Base-by-base conservation (phyloP, 2,113 vertebrate species). In the Coptodon bakossiorum region DNA sequence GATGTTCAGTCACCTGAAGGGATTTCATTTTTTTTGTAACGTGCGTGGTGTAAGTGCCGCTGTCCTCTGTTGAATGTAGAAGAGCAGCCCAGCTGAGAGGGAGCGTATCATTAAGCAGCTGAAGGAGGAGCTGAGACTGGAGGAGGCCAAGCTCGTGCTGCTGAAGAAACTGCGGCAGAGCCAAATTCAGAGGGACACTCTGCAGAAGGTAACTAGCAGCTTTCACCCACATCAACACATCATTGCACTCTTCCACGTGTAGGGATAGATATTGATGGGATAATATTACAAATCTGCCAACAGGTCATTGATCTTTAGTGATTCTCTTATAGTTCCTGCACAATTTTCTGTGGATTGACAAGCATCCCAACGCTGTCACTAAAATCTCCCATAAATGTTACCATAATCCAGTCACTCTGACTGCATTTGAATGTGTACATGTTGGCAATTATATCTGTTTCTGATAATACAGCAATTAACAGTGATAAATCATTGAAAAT, bases 101-200 rank as follows among this genome's bases (percentile, higher is more conserved):
- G 97, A 97, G 88, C 94, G 93, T 7, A 96, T 99, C 95, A 98
- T 99, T 56, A 98, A 98, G 90, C 98, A 97, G 68, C 96, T 99
- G 48, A 98, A 98, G 89, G 98, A 99, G 87, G 98, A 99, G 93
- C 94, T 99, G 84, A 90, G 98, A 86, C 94, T 99, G 81, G 98
- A 99, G 91, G 98, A 99, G 94, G 98, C 98, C n/a, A 99, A 98
- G 53, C 96, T 99, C 5, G 98, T 99, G 53, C 91, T 99, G 63
- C 93, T 99, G 90, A 99, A 99, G 92, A 99, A 99, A 81, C 92
- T 99, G 4, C 92, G 98, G 40, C 98, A 99, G 88, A 99, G 98
- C 92, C 98, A 99, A 84, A 98, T 98, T 83, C 98, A 99, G 91
- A 99, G 98, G 91, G 98, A 99, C 66, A 93, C 95, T 3, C 82